Percentiles rank a stretch among this genome's conserved stretches.
Evolutionary conservation across 2,888 invertebrate species (phyloP).

Genomic region (Eilema sororculum): DNA sequence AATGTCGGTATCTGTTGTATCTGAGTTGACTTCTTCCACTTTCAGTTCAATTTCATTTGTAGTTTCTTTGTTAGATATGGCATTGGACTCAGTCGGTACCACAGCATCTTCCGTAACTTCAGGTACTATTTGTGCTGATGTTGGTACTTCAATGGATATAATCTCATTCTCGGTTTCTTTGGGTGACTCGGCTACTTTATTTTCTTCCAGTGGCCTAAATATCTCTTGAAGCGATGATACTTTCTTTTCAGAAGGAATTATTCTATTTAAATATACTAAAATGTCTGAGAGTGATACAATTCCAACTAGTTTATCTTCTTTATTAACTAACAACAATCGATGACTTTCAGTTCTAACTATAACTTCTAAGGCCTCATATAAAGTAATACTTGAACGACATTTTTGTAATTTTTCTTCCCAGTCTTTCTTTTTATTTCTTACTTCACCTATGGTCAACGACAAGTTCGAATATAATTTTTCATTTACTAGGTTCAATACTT

Average conservation of each 20-base stretch:
- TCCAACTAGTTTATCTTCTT: constrained; percentile 81
- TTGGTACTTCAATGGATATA: constrained; percentile 79
- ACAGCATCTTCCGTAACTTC: constrained; percentile 58
- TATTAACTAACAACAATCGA: constrained; percentile 85
- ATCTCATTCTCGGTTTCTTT: constrained; percentile 81
- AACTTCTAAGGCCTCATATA: constrained; percentile 94
- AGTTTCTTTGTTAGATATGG: constrained; percentile 39
- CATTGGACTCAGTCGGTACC: constrained; percentile 49
- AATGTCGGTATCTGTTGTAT: constrained; percentile 48
- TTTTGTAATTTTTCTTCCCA: constrained; percentile 97
- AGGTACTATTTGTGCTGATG: constrained; percentile 64
- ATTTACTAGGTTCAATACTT: constrained; percentile 92
- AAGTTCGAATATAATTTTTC: constrained; percentile 97
- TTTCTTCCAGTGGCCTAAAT: constrained; percentile 81
- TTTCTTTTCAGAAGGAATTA: constrained; percentile 83
- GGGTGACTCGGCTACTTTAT: constrained; percentile 78
- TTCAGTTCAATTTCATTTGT: constrained; percentile 54
- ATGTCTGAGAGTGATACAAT: constrained; percentile 84
- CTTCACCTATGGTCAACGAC: constrained; percentile 94
- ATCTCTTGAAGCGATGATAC: constrained; percentile 83
- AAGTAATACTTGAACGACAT: constrained; percentile 94
- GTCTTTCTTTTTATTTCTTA: constrained; percentile 95
- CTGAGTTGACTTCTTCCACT: constrained; percentile 52
- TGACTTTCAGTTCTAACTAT: constrained; percentile 95
- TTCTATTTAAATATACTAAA: constrained; percentile 84